Percentiles rank a stretch among this genome's conserved stretches.
phyloP scores from a whole-genome alignment of 2,888 invertebrate genomes.

The Apoda limacodes region DNA sequence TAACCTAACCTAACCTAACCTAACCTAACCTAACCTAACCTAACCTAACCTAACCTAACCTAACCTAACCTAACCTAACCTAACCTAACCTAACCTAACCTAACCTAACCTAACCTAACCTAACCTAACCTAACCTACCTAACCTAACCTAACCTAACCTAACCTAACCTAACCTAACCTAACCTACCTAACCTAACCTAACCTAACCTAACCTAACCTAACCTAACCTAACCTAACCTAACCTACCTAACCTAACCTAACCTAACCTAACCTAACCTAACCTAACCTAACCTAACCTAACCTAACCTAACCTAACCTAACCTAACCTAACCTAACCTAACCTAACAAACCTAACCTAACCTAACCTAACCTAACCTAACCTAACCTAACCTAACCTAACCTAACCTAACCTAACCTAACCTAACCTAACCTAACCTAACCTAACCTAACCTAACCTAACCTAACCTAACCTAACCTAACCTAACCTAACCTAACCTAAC shows the following conservation, averaged over 20 bases:
- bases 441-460: conserved; percentile 14
- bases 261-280: no score
- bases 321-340: conserved; percentile 2
- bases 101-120: conserved; percentile 2
- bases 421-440: conserved; percentile 10
- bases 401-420: conserved; percentile 8
- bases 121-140: no score
- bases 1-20: conserved; percentile 2
- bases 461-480: conserved; percentile 14
- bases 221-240: no score
- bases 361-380: conserved; percentile 8
- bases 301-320: conserved; percentile 2
- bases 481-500: no score
- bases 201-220: no score
- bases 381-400: conserved; percentile 8
- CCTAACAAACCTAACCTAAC: conserved; percentile 4
- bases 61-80: conserved; percentile 2
- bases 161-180: no score
- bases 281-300: conserved; percentile 2
- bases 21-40: conserved; percentile 2
- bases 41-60: conserved; percentile 2
- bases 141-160: no score
- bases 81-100: conserved; percentile 2
- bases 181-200: no score
- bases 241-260: no score